These are phyloP conservation scores for Calycopis cecrops DNA, from an alignment of 1,140 invertebrate genomes.

Conservation along the genomic window DNA sequence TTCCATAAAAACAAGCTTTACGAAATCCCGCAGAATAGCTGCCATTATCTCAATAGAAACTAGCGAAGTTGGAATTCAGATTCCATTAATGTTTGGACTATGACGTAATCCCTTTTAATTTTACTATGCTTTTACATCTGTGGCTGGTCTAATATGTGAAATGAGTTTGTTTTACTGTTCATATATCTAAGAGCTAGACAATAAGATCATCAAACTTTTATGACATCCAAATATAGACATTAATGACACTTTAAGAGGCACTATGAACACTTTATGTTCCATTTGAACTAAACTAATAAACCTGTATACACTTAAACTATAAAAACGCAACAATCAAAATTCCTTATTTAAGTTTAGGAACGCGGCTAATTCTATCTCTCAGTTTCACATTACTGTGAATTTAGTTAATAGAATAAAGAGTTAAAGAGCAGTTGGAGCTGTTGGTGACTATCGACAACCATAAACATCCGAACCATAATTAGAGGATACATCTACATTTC, in stretches of 20 bases:
- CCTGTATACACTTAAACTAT: slow-evolving; percentile 4
- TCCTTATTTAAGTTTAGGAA: slow-evolving; percentile 6
- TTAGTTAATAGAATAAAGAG: too few species aligned
- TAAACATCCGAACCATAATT: too few species aligned
- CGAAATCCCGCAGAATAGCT: too few species aligned
- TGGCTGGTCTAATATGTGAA: neutral
- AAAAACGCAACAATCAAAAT: slow-evolving; percentile 7
- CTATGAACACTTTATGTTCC: neutral
- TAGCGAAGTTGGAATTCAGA: too few species aligned
- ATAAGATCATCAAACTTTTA: slow-evolving; percentile 4
- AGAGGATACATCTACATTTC: too few species aligned
- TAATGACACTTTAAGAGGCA: slow-evolving; percentile 1
- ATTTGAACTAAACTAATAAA: slow-evolving; percentile 1
- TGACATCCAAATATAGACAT: neutral
- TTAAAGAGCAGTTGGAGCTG: too few species aligned
- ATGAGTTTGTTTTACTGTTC: slow-evolving; percentile 2
- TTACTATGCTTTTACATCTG: slow-evolving; percentile 1
- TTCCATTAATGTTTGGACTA: too few species aligned
- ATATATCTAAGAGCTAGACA: slow-evolving; percentile 8
- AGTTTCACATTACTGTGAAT: too few species aligned
- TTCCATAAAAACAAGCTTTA: too few species aligned
- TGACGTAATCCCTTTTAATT: neutral
- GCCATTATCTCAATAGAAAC: too few species aligned
- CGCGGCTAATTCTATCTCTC: neutral
- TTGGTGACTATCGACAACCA: too few species aligned